phyloP scores from a whole-genome alignment of 2,888 invertebrate species.

The Lacanobia wlatinum region DNA sequence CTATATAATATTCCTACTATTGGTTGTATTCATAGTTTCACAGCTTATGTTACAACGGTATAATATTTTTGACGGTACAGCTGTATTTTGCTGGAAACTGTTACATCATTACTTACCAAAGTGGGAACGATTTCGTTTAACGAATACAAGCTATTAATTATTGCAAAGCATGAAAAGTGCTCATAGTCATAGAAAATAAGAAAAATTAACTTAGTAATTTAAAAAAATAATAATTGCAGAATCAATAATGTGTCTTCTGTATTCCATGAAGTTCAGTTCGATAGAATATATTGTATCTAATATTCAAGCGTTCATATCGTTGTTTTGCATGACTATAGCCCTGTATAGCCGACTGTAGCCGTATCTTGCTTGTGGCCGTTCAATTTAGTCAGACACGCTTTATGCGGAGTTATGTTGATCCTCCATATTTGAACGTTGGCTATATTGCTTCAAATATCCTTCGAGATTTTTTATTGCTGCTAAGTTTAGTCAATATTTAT shows the following conservation, averaged over 20 bases:
- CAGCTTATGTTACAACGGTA: not conserved
- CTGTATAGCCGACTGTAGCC: constrained; percentile 18
- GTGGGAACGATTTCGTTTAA: not conserved
- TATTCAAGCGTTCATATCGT: constrained; percentile 20
- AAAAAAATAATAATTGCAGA: no score
- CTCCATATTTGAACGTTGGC: constrained; percentile 59
- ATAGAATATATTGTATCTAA: constrained; percentile 20
- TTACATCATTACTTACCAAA: no score
- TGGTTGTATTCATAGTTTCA: constrained; percentile 12
- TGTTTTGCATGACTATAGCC: constrained; percentile 48
- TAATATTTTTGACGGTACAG: not conserved
- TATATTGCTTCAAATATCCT: constrained; percentile 55
- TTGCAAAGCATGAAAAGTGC: no score
- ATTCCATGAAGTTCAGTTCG: no score
- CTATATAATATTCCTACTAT: constrained; percentile 21
- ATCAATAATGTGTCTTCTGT: no score
- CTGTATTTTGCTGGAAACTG: not conserved
- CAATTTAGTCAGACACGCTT: constrained; percentile 60
- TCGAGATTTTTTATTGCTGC: constrained; percentile 42
- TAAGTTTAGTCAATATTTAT: constrained; percentile 40
- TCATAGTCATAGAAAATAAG: no score
- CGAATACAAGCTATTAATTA: not conserved
- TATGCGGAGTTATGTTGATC: constrained; percentile 62
- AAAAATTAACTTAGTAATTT: no score
- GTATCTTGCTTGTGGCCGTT: constrained; percentile 53